A percentile compares a stretch with the other conserved stretches of the same genome.
phyloP scores from a whole-genome alignment of 2,888 invertebrate genomes.

The Hymenopus coronatus region DNA sequence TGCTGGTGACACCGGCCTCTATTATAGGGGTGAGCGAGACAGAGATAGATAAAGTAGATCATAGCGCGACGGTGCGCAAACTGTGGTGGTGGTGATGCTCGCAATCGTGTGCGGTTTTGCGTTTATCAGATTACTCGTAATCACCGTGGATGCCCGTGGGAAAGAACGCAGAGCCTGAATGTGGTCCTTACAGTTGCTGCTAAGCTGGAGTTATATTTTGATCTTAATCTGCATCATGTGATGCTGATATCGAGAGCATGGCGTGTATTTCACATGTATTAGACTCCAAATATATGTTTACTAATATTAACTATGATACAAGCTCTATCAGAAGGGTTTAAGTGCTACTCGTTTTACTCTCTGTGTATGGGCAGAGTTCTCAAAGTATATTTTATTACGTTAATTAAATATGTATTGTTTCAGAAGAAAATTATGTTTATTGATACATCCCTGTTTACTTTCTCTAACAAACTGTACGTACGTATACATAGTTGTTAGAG shows the following conservation, averaged over 20 bases:
- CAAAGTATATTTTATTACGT: no score
- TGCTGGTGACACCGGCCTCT: constrained; percentile 20
- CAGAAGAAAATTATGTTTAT: no score
- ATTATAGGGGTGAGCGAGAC: background rate
- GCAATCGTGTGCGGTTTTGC: background rate
- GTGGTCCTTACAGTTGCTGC: background rate
- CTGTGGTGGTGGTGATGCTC: background rate
- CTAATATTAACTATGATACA: no score
- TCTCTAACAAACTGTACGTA: no score
- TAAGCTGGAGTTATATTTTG: background rate
- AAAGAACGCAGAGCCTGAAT: background rate
- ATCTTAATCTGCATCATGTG: background rate
- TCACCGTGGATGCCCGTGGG: background rate
- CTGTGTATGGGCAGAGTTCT: no score
- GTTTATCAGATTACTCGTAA: background rate
- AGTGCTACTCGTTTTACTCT: no score
- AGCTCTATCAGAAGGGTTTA: no score
- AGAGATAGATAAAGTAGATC: background rate
- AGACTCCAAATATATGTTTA: no score
- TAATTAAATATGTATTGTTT: no score
- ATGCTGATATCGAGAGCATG: background rate
- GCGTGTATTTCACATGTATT: background rate
- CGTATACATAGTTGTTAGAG: no score
- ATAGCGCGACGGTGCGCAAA: background rate
- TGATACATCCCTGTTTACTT: no score